These are phyloP conservation scores for Chlorops oryzae DNA, from an alignment of 1,140 invertebrate species.

Conservation along the genomic window DNA sequence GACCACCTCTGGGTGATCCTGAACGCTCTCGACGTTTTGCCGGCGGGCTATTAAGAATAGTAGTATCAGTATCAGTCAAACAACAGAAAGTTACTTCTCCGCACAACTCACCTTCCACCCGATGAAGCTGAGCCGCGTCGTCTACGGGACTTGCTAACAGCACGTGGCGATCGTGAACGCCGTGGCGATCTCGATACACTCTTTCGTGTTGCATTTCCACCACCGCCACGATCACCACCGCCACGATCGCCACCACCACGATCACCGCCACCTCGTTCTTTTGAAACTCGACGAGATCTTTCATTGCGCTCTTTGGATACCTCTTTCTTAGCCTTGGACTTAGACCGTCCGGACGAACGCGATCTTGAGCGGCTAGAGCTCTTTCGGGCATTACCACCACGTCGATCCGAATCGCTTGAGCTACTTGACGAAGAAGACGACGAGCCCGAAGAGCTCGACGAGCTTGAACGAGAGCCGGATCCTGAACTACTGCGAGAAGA, in stretches of 20 bases:
- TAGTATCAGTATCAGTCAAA: too few relatives aligned
- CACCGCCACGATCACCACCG: constrained; percentile 32
- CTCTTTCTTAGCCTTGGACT: too few relatives aligned
- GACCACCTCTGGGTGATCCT: constrained; percentile 23
- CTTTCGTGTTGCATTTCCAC: constrained; percentile 45
- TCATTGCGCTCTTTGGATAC: constrained; percentile 14
- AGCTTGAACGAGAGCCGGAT: constrained; percentile 68
- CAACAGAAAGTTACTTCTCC: too few relatives aligned
- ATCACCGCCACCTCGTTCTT: constrained; percentile 31
- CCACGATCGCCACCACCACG: constrained; percentile 34
- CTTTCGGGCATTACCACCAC: constrained; percentile 48
- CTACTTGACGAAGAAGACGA: constrained; percentile 56
- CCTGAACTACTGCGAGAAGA: constrained; percentile 73
- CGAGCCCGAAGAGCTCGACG: constrained; percentile 64
- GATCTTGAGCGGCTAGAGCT: neutral
- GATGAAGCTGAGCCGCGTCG: constrained; percentile 14
- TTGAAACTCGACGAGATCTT: constrained; percentile 11
- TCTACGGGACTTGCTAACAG: constrained; percentile 26
- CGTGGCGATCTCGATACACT: constrained; percentile 41
- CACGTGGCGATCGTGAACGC: constrained; percentile 47
- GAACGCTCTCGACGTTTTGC: constrained; percentile 19
- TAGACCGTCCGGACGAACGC: constrained; percentile 10
- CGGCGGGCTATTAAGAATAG: too few relatives aligned
- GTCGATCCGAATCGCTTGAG: constrained; percentile 52
- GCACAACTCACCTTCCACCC: constrained; percentile 16